These are phyloP conservation scores for Drosophila subsilvestris DNA, from an alignment of 2,888 invertebrate genomes.

Conservation along the genomic window DNA sequence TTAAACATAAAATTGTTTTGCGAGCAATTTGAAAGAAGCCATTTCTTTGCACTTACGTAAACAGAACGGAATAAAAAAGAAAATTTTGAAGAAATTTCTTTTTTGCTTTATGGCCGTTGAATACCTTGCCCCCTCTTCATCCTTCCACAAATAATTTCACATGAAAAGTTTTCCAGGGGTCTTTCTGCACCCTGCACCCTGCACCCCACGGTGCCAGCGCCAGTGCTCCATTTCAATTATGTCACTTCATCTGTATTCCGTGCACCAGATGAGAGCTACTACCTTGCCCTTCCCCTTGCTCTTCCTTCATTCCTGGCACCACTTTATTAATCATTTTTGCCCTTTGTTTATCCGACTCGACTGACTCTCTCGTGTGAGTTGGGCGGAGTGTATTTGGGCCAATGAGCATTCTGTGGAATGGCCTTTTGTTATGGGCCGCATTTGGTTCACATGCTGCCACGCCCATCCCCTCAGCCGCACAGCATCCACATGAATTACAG, in stretches of 20 bases:
- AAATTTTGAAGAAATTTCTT: conserved; percentile 21
- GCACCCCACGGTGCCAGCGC: neutral
- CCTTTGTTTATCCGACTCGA: conserved; percentile 24
- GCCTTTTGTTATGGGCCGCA: conserved; percentile 33
- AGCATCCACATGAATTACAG: conserved; percentile 38
- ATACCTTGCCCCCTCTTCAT: conserved; percentile 7
- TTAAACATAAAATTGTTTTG: conserved; percentile 12
- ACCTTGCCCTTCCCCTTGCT: neutral
- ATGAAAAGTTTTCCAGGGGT: conserved; percentile 40
- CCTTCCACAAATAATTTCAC: conserved; percentile 22
- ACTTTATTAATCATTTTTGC: conserved; percentile 44
- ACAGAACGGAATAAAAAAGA: conserved; percentile 17
- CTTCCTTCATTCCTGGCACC: conserved; percentile 18
- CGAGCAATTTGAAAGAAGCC: conserved; percentile 21
- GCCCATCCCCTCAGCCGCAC: conserved; percentile 1
- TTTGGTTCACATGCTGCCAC: conserved; percentile 30
- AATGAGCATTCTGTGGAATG: conserved; percentile 41
- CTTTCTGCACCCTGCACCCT: conserved; percentile 1
- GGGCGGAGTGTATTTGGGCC: conserved; percentile 54
- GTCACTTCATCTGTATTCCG: conserved; percentile 41
- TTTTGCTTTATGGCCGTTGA: conserved; percentile 22
- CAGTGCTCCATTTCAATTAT: conserved; percentile 30
- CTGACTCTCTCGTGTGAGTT: conserved; percentile 13
- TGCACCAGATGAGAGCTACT: conserved; percentile 14
- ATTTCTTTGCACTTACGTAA: conserved; percentile 20